Evolutionary conservation across 2,113 vertebrate species (phyloP).

Genomic region (Butorides virescens): DNA sequence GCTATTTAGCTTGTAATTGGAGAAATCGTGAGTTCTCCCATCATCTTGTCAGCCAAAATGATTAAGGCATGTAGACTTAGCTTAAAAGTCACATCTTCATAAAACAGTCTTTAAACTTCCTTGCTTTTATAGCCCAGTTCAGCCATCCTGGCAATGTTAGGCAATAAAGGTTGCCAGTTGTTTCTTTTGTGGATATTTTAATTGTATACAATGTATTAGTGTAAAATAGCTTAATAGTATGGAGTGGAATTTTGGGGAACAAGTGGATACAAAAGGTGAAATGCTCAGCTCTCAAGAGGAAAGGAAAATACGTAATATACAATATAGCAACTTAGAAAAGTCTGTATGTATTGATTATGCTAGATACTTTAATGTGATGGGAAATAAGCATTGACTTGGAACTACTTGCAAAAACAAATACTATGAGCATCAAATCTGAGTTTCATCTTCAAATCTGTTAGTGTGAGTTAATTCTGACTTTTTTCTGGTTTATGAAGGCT

Average conservation of each 20-base stretch:
- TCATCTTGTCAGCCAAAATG: background rate
- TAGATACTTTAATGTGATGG: background rate
- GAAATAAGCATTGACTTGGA: background rate
- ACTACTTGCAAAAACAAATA: constrained; percentile 4
- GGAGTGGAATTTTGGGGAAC: background rate
- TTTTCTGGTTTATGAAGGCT: background rate
- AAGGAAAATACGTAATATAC: background rate
- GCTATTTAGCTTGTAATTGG: constrained; percentile 12
- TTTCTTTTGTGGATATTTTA: background rate
- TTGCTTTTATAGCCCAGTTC: background rate
- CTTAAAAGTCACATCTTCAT: background rate
- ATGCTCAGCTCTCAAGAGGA: background rate
- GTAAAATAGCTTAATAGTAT: background rate
- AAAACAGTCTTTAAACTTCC: background rate
- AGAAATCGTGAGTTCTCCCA: background rate
- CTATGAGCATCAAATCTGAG: background rate
- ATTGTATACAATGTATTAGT: background rate
- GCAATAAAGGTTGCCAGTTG: background rate
- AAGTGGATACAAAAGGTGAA: background rate
- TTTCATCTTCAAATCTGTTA: constrained; percentile 39
- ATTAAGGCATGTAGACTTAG: background rate
- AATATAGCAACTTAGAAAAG: background rate
- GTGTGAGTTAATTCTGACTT: constrained; percentile 2
- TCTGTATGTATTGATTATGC: background rate
- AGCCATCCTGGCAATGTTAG: background rate